A percentile compares a stretch with the other conserved stretches of the same genome.
phyloP scores from a whole-genome alignment of 2,888 invertebrate genomes.

The Eumerus sabulonum region DNA sequence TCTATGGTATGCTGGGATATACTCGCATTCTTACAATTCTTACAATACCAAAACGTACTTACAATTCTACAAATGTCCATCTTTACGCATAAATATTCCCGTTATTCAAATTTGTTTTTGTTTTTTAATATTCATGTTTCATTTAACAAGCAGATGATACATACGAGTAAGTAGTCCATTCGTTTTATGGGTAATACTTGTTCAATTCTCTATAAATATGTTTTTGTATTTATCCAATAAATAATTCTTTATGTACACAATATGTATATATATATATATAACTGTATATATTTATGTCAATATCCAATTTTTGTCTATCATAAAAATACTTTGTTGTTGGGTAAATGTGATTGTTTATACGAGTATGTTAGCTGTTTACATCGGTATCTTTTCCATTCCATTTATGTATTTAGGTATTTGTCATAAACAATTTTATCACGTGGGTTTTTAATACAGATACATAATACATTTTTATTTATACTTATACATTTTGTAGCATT shows the following conservation, averaged over 20 bases:
- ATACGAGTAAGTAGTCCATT: conserved; percentile 34
- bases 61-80: not conserved
- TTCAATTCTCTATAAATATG: not conserved
- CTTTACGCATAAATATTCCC: conserved; percentile 2
- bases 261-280: too few relatives aligned
- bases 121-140: conserved; percentile 23
- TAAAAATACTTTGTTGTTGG: conserved; percentile 28
- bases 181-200: conserved; percentile 9
- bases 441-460: conserved; percentile 35
- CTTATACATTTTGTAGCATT: not conserved
- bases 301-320: conserved; percentile 35
- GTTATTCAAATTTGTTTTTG: not conserved
- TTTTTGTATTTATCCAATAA: conserved; percentile 8
- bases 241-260: too few relatives aligned
- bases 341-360: conserved; percentile 57
- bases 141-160: conserved; percentile 40
- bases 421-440: conserved; percentile 55
- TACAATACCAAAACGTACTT: conserved; percentile 19
- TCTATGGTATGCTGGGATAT: conserved; percentile 53
- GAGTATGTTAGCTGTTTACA: conserved; percentile 44
- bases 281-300: conserved; percentile 24
- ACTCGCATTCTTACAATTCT: conserved; percentile 9
- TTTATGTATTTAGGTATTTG: conserved; percentile 42
- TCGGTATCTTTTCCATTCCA: too few relatives aligned
- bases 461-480: not conserved